phyloP scores from a whole-genome alignment of 2,888 invertebrate genomes.

The Mactromeris polynyma region DNA sequence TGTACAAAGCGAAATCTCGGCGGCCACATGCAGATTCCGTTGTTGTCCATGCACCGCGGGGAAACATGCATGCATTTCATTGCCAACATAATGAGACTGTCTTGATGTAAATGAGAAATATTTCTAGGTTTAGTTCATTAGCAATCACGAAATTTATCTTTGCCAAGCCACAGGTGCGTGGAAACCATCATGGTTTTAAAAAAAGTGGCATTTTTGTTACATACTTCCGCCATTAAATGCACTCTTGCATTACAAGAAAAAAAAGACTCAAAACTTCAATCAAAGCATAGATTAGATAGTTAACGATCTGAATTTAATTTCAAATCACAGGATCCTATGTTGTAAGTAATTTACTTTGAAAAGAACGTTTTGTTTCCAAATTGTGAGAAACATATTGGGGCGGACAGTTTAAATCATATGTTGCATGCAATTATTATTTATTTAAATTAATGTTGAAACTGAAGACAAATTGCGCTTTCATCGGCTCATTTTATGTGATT shows the following conservation, averaged over 20 bases:
- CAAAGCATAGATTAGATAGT: too few relatives aligned
- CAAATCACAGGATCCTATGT: too few relatives aligned
- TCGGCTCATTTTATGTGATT: background rate
- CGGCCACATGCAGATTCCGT: background rate
- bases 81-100: background rate
- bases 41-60: background rate
- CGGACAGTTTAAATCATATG: background rate
- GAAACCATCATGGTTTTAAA: background rate
- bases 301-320: too few relatives aligned
- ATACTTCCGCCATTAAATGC: too few relatives aligned
- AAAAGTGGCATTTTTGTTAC: background rate
- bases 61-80: slow-evolving; percentile 11
- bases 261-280: too few relatives aligned
- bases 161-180: background rate
- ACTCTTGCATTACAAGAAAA: too few relatives aligned
- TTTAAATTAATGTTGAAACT: background rate
- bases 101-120: slow-evolving; percentile 5
- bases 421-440: background rate
- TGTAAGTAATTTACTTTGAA: background rate
- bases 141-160: background rate
- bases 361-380: background rate
- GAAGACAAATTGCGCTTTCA: background rate
- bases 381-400: background rate
- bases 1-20: background rate
- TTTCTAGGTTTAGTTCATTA: background rate